Percentiles rank a stretch among this genome's conserved stretches.
Evolutionary conservation across 2,113 vertebrate genomes (phyloP).

Genomic region (Sterrhoptilus dennistouni): DNA sequence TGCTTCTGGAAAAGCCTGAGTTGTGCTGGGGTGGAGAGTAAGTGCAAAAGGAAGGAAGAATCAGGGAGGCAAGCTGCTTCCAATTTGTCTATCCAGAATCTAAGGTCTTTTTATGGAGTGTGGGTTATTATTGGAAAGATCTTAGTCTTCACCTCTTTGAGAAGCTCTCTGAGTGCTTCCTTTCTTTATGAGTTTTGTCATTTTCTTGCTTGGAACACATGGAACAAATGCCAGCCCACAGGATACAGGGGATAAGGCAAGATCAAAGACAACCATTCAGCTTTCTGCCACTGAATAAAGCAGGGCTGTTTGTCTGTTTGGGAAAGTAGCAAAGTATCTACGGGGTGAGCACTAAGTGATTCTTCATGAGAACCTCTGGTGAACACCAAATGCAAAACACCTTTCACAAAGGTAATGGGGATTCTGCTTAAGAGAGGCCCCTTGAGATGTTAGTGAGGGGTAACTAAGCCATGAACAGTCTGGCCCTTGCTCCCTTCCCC

Average conservation of each 20-base stretch:
- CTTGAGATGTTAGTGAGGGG: background rate
- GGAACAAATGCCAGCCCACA: background rate
- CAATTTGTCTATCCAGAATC: background rate
- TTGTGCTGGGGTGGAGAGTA: background rate
- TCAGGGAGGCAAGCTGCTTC: background rate
- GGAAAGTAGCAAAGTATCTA: background rate
- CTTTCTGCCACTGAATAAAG: background rate
- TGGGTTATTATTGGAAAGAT: background rate
- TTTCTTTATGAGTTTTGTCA: background rate
- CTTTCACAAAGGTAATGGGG: background rate
- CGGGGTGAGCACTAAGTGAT: background rate
- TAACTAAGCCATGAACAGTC: background rate
- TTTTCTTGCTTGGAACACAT: background rate
- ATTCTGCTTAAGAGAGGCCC: background rate
- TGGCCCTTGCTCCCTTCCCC: background rate
- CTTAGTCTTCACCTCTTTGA: background rate
- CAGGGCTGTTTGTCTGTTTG: background rate
- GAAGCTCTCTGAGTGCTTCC: background rate
- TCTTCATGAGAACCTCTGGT: background rate
- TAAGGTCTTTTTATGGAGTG: background rate
- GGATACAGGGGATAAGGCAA: background rate
- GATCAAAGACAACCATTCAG: background rate
- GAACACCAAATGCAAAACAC: background rate
- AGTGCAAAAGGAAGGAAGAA: background rate
- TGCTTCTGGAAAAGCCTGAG: conserved; percentile 23